A percentile compares a stretch with the other conserved stretches of the same genome.
These are phyloP conservation scores for Agrochola circellaris DNA, from an alignment of 2,888 invertebrate genomes.

Conservation along the genomic window DNA sequence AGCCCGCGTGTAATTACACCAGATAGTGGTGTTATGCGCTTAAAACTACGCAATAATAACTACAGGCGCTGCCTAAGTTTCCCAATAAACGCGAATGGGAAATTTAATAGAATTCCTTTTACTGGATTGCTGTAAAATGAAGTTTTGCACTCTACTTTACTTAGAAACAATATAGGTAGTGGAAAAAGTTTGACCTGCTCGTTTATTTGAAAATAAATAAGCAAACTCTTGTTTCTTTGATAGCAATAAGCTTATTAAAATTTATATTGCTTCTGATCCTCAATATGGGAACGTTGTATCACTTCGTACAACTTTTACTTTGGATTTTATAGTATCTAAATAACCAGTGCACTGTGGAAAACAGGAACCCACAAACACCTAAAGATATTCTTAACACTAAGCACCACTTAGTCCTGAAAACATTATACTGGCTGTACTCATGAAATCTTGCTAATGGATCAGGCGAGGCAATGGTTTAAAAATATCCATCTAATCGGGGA, in stretches of 20 bases:
- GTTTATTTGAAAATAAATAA: constrained; percentile 12
- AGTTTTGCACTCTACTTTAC: constrained; percentile 20
- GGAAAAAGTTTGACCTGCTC: constrained; percentile 1
- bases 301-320: background rate
- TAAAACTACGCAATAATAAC: constrained; percentile 68
- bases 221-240: background rate
- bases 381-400: constrained; percentile 50
- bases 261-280: background rate
- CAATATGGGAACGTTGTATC: background rate
- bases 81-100: constrained; percentile 59
- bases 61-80: constrained; percentile 54
- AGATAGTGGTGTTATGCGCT: constrained; percentile 81
- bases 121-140: constrained; percentile 36
- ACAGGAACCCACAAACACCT: constrained; percentile 7
- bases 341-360: background rate
- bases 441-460: constrained; percentile 86
- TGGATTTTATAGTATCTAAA: background rate
- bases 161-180: constrained; percentile 3
- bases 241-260: background rate
- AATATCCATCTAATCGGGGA: constrained; percentile 85
- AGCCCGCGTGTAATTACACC: constrained; percentile 83
- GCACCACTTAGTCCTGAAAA: constrained; percentile 67
- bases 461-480: constrained; percentile 85
- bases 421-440: constrained; percentile 77
- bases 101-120: constrained; percentile 60